These are phyloP conservation scores for Acheta domesticus DNA, from an alignment of 2,888 invertebrate species.

Conservation along the genomic window DNA sequence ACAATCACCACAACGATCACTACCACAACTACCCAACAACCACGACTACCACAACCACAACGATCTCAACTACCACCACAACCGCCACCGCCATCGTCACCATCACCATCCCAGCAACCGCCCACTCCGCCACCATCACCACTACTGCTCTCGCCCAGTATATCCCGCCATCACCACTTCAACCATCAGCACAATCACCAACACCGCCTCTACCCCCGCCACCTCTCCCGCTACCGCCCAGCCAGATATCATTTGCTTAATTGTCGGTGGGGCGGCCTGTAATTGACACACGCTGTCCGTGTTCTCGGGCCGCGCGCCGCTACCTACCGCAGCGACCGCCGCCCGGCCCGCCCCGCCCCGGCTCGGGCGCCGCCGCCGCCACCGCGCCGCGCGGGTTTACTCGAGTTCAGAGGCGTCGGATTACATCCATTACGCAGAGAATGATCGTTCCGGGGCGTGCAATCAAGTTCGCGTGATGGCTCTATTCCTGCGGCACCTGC, in stretches of 20 bases:
- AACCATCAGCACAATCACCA: too few relatives aligned
- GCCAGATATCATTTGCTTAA: background rate
- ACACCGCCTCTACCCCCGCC: background rate
- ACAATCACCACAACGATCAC: too few relatives aligned
- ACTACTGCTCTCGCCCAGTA: too few relatives aligned
- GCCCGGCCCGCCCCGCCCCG: background rate
- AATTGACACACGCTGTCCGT: background rate
- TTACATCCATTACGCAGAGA: conserved; percentile 2
- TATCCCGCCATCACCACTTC: too few relatives aligned
- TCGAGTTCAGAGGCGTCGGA: conserved; percentile 5
- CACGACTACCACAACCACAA: too few relatives aligned
- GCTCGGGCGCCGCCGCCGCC: too few relatives aligned
- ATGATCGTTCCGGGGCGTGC: background rate
- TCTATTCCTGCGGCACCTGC: background rate
- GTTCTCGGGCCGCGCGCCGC: background rate
- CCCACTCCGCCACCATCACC: too few relatives aligned
- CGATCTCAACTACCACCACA: too few relatives aligned
- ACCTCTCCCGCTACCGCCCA: background rate
- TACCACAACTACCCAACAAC: too few relatives aligned
- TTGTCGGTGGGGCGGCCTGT: background rate
- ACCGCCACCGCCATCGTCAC: too few relatives aligned
- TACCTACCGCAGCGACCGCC: conserved; percentile 10
- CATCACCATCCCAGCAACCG: too few relatives aligned
- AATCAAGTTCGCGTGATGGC: conserved; percentile 18
- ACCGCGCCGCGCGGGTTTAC: background rate